Evolutionary conservation across 2,888 invertebrate species (phyloP), one percentile per base, ranked within the genome.

Genomic region (Camptogramma bilineatum): DNA sequence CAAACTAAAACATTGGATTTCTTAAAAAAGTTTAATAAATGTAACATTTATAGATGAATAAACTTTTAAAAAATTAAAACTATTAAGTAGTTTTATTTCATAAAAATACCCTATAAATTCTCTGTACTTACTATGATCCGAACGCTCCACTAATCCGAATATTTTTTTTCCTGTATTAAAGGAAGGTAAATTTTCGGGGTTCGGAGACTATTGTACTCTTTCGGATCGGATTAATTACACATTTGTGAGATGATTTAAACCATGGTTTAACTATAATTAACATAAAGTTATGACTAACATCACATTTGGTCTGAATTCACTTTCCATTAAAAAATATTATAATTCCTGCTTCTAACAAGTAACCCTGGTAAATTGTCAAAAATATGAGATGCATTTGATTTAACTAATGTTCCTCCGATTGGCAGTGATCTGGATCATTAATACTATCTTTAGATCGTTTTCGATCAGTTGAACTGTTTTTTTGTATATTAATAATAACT

Each of bases 261-360:
- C 17, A 17, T 2, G 39, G 9, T 46, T 46, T 46, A 46, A 46
- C 46, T 46, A 18, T 9, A 9, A 17, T 16, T 18, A 51, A 18
- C 31, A 13, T 39, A 8, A 19, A 17, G 16, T 16, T 47, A 19
- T 46, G n/a, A 60, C 53, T 52, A 59, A 47, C 44, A n/a, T n/a
- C n/a, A n/a, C n/a, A n/a, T n/a, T n/a, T n/a, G n/a, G 59, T 17
- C 52, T 24, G 59, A 34, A 47, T 19, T 47, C 47, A 60, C 52
- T 60, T 60, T 52, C 46, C 24, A 21, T 21, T 21, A 46, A 46
- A 52, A 39, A 56, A 18, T 48, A n/a, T 13, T 39, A 31, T 5
- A 53, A 18, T 56, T 48, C 9, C 51, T 58, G n/a, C 28, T 17
- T 42, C 13, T 9, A 39, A 19, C 19, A 19, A 9, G 16, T 42